phyloP scores from a whole-genome alignment of 2,888 invertebrate genomes.

The Trissolcus japonicus region DNA sequence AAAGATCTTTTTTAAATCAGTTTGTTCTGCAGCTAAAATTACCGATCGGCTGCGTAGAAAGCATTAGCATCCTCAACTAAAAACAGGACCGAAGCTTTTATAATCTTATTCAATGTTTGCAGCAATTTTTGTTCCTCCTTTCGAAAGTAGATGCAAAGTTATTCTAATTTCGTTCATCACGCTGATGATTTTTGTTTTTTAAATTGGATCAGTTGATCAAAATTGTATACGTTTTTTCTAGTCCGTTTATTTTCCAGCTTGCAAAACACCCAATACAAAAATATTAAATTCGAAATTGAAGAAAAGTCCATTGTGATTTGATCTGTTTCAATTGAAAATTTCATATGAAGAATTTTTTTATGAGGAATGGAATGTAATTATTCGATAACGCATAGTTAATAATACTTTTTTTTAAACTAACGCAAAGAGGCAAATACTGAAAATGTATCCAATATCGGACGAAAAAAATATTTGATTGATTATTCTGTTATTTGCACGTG shows the following conservation, averaged over 20 bases:
- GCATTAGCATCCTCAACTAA: conserved; percentile 44
- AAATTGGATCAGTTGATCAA: no score
- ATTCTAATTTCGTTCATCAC: not conserved
- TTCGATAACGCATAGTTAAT: no score
- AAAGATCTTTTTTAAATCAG: conserved; percentile 49
- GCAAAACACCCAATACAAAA: no score
- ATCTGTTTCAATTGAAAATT: no score
- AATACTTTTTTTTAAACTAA: not conserved
- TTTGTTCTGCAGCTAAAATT: conserved; percentile 27
- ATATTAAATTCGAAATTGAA: no score
- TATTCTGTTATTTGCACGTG: conserved; percentile 27
- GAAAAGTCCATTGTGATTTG: no score
- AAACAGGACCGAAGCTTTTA: conserved; percentile 9
- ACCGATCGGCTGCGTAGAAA: conserved; percentile 20
- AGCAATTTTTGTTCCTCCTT: conserved; percentile 4
- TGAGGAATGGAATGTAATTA: no score
- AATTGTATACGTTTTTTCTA: no score
- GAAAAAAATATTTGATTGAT: conserved; percentile 19
- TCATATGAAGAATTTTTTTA: no score
- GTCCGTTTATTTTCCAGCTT: no score
- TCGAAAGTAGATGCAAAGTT: not conserved
- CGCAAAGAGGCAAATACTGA: not conserved
- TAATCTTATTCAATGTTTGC: conserved; percentile 15
- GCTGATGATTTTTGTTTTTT: no score
- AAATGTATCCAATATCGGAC: not conserved